Evolutionary conservation across 2,797 vertebrate species (phyloP).

Genomic region (Dryobates pubescens): DNA sequence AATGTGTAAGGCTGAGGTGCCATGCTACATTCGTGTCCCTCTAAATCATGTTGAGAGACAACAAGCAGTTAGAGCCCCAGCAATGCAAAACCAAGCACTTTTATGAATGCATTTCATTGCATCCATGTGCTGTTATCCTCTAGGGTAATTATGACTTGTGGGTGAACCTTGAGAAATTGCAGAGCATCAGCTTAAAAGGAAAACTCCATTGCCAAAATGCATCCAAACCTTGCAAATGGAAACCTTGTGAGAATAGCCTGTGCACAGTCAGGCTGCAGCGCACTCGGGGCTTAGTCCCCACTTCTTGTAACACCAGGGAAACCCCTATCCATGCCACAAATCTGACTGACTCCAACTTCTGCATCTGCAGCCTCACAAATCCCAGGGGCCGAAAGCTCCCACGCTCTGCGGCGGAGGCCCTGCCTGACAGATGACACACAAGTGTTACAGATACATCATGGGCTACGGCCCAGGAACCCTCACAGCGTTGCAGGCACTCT

Average conservation of each 20-base stretch:
- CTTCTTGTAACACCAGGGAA: background rate
- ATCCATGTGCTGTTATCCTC: slow-evolving; percentile 46
- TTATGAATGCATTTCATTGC: slow-evolving; percentile 48
- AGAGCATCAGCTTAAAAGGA: slow-evolving; percentile 4
- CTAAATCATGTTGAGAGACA: slow-evolving; percentile 51
- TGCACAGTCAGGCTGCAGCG: background rate
- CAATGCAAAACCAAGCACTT: slow-evolving; percentile 14
- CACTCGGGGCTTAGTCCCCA: background rate
- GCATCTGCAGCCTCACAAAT: slow-evolving; percentile 57
- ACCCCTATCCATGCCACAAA: background rate
- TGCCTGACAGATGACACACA: slow-evolving; percentile 51
- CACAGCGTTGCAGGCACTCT: background rate
- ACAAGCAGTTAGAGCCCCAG: slow-evolving; percentile 36
- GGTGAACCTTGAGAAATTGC: slow-evolving; percentile 50
- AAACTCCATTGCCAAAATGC: background rate
- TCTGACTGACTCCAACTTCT: slow-evolving; percentile 51
- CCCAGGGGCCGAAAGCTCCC: slow-evolving; percentile 17
- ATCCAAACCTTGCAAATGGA: background rate
- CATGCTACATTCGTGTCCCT: slow-evolving; percentile 39
- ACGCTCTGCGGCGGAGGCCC: slow-evolving; percentile 33
- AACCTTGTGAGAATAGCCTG: slow-evolving; percentile 25
- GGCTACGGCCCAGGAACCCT: background rate
- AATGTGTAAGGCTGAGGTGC: slow-evolving; percentile 45
- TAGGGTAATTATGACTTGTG: slow-evolving; percentile 38
- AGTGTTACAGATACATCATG: slow-evolving; percentile 53